Evolutionary conservation across 1,140 invertebrate genomes (phyloP).

Genomic region (Copidosoma floridanum): DNA sequence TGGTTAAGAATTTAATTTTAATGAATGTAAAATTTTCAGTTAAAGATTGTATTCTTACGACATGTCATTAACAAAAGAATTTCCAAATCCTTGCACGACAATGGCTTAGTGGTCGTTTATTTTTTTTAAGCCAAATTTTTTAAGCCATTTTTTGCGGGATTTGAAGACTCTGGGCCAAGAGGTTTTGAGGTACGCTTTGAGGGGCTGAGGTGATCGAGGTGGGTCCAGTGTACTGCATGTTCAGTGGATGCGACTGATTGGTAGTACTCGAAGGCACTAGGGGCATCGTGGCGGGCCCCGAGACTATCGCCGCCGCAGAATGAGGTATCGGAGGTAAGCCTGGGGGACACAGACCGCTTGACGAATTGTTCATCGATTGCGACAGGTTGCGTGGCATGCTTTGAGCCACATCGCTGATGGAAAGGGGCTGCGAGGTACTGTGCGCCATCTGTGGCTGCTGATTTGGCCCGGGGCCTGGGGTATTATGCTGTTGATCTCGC

Average conservation of each 20-base stretch:
- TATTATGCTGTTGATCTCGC: conserved; percentile 26
- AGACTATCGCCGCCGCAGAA: conserved; percentile 27
- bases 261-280: conserved; percentile 37
- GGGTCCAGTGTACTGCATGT: conserved; percentile 46
- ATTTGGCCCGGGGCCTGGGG: not conserved
- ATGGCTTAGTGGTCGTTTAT: no score
- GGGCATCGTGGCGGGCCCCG: conserved; percentile 32
- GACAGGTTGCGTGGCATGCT: conserved; percentile 46
- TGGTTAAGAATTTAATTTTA: no score
- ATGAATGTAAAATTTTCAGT: no score
- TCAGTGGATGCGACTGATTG: conserved; percentile 45
- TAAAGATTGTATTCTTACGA: no score
- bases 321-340: conserved; percentile 37
- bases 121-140: no score
- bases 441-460: conserved; percentile 35
- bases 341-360: conserved; percentile 15
- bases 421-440: conserved; percentile 35
- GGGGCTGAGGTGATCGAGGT: conserved; percentile 39
- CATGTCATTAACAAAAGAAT: no score
- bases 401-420: conserved; percentile 39
- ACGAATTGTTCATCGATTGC: conserved; percentile 41
- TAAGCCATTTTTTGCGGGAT: no score
- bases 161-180: no score
- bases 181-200: no score
- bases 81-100: no score